phyloP scores from a whole-genome alignment of 2,797 vertebrate genomes.

The Buphagus erythrorhynchus region DNA sequence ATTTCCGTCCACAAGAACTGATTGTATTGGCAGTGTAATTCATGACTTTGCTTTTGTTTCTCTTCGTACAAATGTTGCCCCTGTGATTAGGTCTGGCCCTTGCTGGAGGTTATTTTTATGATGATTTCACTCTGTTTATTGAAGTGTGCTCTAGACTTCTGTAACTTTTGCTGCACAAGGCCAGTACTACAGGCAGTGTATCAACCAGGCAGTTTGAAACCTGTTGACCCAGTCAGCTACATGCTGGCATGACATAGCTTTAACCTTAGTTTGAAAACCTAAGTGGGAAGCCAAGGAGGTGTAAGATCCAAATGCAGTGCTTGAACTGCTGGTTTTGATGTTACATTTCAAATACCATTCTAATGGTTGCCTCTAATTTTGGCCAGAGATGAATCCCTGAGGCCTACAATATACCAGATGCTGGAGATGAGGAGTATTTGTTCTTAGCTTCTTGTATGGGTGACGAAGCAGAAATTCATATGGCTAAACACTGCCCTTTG shows the following conservation, averaged over 20 bases:
- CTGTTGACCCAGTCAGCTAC: not conserved
- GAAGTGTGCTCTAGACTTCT: not conserved
- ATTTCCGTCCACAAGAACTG: not conserved
- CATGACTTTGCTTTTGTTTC: not conserved
- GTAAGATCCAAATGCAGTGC: not conserved
- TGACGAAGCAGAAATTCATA: not conserved
- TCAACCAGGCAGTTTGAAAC: not conserved
- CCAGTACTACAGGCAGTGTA: rapidly evolving
- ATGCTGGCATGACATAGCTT: not conserved
- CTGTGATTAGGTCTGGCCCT: not conserved
- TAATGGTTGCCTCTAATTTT: not conserved
- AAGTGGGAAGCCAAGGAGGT: not conserved
- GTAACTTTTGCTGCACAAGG: not conserved
- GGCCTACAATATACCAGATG: not conserved
- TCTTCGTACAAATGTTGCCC: not conserved
- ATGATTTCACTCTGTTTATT: not conserved
- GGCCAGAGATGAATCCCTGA: not conserved
- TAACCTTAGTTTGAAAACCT: constrained; percentile 6
- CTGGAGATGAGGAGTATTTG: not conserved
- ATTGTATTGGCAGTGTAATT: not conserved
- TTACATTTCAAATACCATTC: not conserved
- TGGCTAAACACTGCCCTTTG: not conserved
- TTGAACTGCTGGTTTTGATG: not conserved
- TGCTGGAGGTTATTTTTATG: not conserved
- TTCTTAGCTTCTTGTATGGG: not conserved